Conservation (phyloP, 2,888 invertebrate species). For the Apodemia hepburni region DNA sequence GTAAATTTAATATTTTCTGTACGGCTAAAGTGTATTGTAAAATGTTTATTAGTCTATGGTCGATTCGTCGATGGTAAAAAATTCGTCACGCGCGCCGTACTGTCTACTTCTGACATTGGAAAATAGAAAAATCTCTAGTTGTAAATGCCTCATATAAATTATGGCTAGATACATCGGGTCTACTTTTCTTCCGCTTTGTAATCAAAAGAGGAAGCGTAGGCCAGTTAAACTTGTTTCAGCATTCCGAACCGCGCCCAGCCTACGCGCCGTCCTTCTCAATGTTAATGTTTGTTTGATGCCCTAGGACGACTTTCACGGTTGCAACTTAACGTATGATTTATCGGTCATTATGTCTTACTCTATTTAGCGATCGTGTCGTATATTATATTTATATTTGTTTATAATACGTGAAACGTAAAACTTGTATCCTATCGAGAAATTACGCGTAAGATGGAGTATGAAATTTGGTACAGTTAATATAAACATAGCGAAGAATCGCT, state of each 20-base stretch:
- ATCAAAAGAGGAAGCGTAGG: constrained; percentile 26
- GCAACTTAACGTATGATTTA: background rate
- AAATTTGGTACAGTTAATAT: too few relatives aligned
- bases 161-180: constrained; percentile 18
- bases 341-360: background rate
- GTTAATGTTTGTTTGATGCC: constrained; percentile 44
- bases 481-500: too few relatives aligned
- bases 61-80: background rate
- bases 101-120: constrained; percentile 11
- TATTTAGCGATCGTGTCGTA: background rate
- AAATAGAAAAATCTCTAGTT: constrained; percentile 5
- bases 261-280: constrained; percentile 68
- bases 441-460: too few relatives aligned
- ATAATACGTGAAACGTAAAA: too few relatives aligned
- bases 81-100: background rate
- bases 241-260: constrained; percentile 52
- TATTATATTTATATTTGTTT: too few relatives aligned
- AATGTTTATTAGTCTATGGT: too few relatives aligned
- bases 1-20: too few relatives aligned
- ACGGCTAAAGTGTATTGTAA: too few relatives aligned
- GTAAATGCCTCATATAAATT: constrained; percentile 3
- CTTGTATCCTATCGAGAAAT: too few relatives aligned
- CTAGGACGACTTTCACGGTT: constrained; percentile 6
- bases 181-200: constrained; percentile 30
- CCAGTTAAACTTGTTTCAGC: constrained; percentile 29